Evolutionary conservation across 2,797 vertebrate genomes (phyloP).

Genomic region (Acomys russatus): DNA sequence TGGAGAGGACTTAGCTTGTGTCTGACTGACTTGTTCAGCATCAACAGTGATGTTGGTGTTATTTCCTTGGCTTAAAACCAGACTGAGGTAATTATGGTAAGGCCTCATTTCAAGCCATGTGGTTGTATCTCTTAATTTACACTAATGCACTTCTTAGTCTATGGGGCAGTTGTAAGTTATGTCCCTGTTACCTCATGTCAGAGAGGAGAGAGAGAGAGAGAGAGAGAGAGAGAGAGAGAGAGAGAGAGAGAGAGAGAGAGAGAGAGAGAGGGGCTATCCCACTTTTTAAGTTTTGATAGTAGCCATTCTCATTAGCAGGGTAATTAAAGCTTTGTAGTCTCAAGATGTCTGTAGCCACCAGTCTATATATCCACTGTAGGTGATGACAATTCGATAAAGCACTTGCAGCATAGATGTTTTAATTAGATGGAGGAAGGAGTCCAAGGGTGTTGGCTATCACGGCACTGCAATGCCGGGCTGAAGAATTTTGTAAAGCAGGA

Average conservation of each 20-base stretch:
- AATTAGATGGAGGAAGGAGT: constrained; percentile 75
- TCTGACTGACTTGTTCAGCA: background rate
- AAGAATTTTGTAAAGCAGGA: constrained; percentile 64
- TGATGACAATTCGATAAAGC: constrained; percentile 74
- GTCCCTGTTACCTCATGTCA: background rate
- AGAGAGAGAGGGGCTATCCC: background rate
- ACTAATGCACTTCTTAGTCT: constrained; percentile 8
- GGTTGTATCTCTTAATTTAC: constrained; percentile 68
- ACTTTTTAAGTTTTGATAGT: constrained; percentile 64
- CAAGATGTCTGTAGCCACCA: constrained; percentile 55
- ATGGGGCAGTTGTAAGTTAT: constrained; percentile 50
- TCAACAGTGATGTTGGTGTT: background rate
- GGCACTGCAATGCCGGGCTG: constrained; percentile 54
- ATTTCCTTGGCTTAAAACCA: constrained; percentile 61
- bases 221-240: background rate
- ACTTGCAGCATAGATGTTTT: constrained; percentile 70
- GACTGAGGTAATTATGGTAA: constrained; percentile 23
- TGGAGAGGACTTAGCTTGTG: constrained; percentile 54
- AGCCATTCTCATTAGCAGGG: constrained; percentile 53
- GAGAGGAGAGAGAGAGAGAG: constrained; percentile 49
- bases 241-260: background rate
- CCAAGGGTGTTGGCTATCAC: constrained; percentile 46
- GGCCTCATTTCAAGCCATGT: background rate
- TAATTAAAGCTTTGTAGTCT: constrained; percentile 75
- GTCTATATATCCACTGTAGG: constrained; percentile 51